phyloP scores from a whole-genome alignment of 2,113 vertebrate species.

The Acrocephalus arundinaceus region DNA sequence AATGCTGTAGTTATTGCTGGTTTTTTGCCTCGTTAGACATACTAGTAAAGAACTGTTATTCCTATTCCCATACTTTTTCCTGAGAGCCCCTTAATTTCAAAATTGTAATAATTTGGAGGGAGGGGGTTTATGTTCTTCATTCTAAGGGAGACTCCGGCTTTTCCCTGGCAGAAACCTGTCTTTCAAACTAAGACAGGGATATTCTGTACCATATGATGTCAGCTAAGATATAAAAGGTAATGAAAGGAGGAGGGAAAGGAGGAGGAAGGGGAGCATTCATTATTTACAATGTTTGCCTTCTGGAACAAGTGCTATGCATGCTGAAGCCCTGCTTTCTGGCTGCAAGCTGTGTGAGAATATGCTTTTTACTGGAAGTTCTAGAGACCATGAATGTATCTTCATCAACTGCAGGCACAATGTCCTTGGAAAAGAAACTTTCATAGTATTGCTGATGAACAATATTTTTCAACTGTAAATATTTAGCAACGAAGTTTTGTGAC shows the following conservation, averaged over 20 bases:
- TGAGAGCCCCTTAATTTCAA: too few species aligned
- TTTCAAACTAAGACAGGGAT: not conserved
- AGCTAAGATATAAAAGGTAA: not conserved
- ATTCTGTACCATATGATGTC: not conserved
- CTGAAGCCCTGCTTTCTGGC: not conserved
- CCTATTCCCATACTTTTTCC: too few species aligned
- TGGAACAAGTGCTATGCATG: not conserved
- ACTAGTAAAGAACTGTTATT: too few species aligned
- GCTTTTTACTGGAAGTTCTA: not conserved
- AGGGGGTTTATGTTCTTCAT: too few species aligned
- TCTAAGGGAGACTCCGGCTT: too few species aligned
- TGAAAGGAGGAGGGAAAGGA: not conserved
- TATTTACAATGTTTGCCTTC: not conserved
- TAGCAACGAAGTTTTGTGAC: not conserved
- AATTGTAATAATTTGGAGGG: too few species aligned
- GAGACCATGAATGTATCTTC: not conserved
- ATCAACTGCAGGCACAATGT: not conserved
- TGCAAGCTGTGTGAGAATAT: not conserved
- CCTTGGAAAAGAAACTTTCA: not conserved
- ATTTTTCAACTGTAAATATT: not conserved
- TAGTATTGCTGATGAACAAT: not conserved
- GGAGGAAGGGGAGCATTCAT: not conserved
- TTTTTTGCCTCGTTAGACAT: too few species aligned
- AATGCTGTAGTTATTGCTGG: too few species aligned
- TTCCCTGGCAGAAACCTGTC: too few species aligned